Percentiles rank a stretch among this genome's conserved stretches.
phyloP scores from a whole-genome alignment of 2,888 invertebrate genomes.

The Onchidella celtica region DNA sequence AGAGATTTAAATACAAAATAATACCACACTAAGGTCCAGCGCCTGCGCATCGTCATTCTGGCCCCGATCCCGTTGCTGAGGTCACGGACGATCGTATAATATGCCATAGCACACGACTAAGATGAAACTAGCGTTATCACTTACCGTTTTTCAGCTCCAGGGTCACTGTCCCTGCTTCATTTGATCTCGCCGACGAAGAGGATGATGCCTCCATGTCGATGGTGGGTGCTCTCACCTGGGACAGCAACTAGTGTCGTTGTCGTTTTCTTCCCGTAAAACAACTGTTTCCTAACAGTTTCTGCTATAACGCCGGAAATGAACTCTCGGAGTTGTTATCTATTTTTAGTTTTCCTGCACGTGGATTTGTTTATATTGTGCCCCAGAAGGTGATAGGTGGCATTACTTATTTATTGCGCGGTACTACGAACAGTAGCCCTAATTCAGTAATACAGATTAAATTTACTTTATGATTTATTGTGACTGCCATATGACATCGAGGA shows the following conservation, averaged over 20 bases:
- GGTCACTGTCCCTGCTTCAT: conserved; percentile 61
- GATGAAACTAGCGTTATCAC: too few relatives aligned
- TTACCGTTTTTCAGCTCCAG: conserved; percentile 68
- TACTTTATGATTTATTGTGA: too few relatives aligned
- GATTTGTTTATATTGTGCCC: conserved; percentile 63
- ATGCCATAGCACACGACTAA: not conserved
- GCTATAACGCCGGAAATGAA: conserved; percentile 65
- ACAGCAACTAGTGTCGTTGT: not conserved
- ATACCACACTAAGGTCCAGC: not conserved
- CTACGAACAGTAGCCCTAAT: too few relatives aligned
- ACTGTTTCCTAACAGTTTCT: conserved; percentile 50
- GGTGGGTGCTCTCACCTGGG: not conserved
- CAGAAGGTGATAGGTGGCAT: too few relatives aligned
- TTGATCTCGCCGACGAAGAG: conserved; percentile 54
- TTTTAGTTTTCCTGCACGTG: conserved; percentile 66
- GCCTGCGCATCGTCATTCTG: not conserved
- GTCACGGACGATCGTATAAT: conserved; percentile 8
- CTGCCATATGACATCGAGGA: too few relatives aligned
- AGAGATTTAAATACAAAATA: not conserved
- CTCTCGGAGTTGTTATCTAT: conserved; percentile 59
- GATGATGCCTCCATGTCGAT: conserved; percentile 58
- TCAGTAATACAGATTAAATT: too few relatives aligned
- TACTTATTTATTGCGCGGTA: too few relatives aligned
- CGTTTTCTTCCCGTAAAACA: conserved; percentile 20
- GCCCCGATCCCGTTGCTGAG: not conserved